Evolutionary conservation across 2,888 invertebrate genomes (phyloP), one percentile per base, ranked within the genome.

Genomic region (Diadromus collaris): DNA sequence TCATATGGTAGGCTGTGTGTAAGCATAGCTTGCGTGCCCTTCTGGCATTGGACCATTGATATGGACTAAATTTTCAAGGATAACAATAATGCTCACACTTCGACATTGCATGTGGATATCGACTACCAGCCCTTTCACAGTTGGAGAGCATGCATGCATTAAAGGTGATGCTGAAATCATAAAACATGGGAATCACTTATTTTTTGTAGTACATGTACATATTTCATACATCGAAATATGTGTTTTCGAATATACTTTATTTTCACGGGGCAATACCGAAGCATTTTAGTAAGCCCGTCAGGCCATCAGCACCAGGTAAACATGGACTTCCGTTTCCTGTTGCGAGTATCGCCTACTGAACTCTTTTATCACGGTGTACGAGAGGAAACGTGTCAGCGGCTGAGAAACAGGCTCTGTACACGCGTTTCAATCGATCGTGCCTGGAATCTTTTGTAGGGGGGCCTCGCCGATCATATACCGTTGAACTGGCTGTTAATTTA

Each of bases 241-340:
- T 2, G 46, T 19, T 51, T 21, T 21, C 24, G 51, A 51, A 21
- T 10, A 10, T 10, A 10, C 13, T 19, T 51, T 9, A 51, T 3
- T 21, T 51, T 5, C 54, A 24, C 6, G 27, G 27, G 16, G 54
- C 6, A n/a, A 6, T 6, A 24, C 21, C 41, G 27, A 38, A 24
- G 58, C 41, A 32, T 44, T 48, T 41, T 65, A n/a, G 6, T 56
- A 44, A 54, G 65, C 21, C 32, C 46, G n/a, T 65, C 65, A 51
- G 51, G 48, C n/a, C 21, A 46, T 51, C 51, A 13, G 16, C 34
- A 21, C 32, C 24, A 38, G 64, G 44, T 29, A 65, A 9, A 48
- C 51, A 65, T 48, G 48, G 16, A 65, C 51, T 65, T 65, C 65
- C 65, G 65, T 65, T 65, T 65, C 65, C 65, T 65, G 65, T 65